Evolutionary conservation across 1,140 invertebrate genomes (phyloP), one percentile per base, ranked within the genome.

Genomic region (Rhyzopertha dominica): DNA sequence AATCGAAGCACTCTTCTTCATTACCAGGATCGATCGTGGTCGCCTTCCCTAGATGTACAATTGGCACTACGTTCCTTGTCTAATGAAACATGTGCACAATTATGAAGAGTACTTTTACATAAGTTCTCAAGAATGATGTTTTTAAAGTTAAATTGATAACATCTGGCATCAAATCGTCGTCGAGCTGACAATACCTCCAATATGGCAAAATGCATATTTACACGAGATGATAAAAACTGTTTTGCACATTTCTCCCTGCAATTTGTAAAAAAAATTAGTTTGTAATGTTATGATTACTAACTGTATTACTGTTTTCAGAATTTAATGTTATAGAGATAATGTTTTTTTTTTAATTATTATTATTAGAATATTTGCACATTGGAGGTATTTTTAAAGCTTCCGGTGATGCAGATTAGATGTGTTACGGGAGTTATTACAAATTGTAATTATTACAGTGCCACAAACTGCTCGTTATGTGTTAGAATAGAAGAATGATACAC

Each of bases 131-230:
- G n/a, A n/a, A n/a, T n/a, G n/a, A n/a, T n/a, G n/a, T n/a, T n/a
- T n/a, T n/a, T n/a, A n/a, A n/a, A n/a, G n/a, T n/a, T n/a, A n/a
- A n/a, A n/a, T n/a, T n/a, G n/a, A n/a, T n/a, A n/a, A n/a, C n/a
- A n/a, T n/a, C n/a, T n/a, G n/a, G n/a, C n/a, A n/a, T n/a, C n/a
- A 32, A 7, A 13, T 32, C 30, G 30, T 32, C 30, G 30, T 18
- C 32, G 32, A n/a, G 12, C 14, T 13, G 5, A 16, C 9, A 35
- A 35, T 35, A 35, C 32, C 32, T 35, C 32, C 32, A 35, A 35
- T 35, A 20, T 35, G 17, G 16, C 14, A 35, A 35, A 35, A 35
- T n/a, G 5, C 5, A 7, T 7, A 7, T 32, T 13, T n/a, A 32
- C n/a, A 5, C 30, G 30, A 32, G 30, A 8, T 32, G 17, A 12